These are phyloP conservation scores for Chloroceryle amazona DNA, from an alignment of 2,797 vertebrate species.

Conservation along the genomic window DNA sequence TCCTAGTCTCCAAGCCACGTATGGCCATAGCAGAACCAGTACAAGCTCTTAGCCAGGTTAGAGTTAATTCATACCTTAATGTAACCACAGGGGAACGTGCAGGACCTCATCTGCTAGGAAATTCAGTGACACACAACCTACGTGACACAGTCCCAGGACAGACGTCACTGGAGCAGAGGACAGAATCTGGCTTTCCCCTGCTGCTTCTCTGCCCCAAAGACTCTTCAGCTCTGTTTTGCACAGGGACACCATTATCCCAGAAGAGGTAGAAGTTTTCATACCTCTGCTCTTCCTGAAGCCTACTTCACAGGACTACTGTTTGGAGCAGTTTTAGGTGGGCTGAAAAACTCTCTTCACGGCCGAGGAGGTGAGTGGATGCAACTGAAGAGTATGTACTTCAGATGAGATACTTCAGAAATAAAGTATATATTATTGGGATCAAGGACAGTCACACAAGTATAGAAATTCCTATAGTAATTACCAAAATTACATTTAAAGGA, in stretches of 20 bases:
- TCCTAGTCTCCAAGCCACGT: neutral
- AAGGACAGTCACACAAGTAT: neutral
- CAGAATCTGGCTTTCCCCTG: neutral
- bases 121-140: neutral
- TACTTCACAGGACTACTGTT: neutral
- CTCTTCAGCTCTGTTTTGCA: neutral
- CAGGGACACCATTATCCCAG: neutral
- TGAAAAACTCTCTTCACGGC: neutral
- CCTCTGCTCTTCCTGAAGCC: neutral
- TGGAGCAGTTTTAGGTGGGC: neutral
- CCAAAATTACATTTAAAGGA: neutral
- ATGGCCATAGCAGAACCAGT: rapidly evolving
- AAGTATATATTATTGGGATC: neutral
- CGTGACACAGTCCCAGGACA: neutral
- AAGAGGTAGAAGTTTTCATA: neutral
- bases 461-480: neutral
- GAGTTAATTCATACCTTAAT: neutral
- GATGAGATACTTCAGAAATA: neutral
- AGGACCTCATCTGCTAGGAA: neutral
- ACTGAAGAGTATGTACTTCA: neutral
- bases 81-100: neutral
- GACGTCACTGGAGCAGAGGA: neutral
- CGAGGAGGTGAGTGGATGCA: neutral
- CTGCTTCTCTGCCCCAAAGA: neutral
- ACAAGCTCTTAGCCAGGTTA: neutral